Percentiles rank a stretch among this genome's conserved stretches.
These are phyloP conservation scores for Mustela lutreola DNA, from an alignment of 2,113 vertebrate species.

Conservation along the genomic window DNA sequence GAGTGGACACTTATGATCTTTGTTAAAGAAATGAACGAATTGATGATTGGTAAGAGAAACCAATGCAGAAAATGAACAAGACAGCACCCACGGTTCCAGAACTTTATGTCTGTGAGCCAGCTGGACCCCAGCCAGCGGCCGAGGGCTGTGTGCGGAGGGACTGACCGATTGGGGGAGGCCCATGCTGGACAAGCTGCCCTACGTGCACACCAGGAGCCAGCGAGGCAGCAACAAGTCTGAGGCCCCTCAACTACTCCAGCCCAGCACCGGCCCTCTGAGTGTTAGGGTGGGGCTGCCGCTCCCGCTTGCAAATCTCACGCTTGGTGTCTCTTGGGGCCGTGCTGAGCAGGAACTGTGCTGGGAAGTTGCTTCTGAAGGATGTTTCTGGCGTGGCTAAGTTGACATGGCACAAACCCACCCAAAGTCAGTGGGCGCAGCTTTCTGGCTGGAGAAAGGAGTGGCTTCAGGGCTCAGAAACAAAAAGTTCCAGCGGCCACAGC, in stretches of 20 bases:
- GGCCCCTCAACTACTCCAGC: accelerated
- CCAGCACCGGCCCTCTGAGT: accelerated
- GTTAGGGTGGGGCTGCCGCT: accelerated
- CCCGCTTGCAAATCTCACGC: accelerated
- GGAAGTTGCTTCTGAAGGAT: not conserved
- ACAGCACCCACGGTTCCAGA: not conserved
- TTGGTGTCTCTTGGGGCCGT: not conserved
- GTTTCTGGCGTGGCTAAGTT: not conserved
- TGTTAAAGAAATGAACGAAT: not conserved
- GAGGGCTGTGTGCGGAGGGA: not conserved
- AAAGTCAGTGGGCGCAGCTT: accelerated
- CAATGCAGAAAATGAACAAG: not conserved
- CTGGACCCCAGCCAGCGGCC: not conserved
- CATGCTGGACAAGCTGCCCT: not conserved
- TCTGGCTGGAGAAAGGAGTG: not conserved
- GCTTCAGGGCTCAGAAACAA: not conserved
- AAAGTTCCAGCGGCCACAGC: too few relatives aligned
- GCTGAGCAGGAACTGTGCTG: too few relatives aligned
- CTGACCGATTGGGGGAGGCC: accelerated
- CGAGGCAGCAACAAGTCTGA: accelerated
- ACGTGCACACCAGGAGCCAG: not conserved
- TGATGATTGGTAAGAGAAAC: not conserved
- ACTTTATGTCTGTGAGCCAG: not conserved
- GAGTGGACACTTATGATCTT: not conserved
- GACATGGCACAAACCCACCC: not conserved